Evolutionary conservation across 1,140 invertebrate genomes (phyloP).

Genomic region (Andricus grossulariae): DNA sequence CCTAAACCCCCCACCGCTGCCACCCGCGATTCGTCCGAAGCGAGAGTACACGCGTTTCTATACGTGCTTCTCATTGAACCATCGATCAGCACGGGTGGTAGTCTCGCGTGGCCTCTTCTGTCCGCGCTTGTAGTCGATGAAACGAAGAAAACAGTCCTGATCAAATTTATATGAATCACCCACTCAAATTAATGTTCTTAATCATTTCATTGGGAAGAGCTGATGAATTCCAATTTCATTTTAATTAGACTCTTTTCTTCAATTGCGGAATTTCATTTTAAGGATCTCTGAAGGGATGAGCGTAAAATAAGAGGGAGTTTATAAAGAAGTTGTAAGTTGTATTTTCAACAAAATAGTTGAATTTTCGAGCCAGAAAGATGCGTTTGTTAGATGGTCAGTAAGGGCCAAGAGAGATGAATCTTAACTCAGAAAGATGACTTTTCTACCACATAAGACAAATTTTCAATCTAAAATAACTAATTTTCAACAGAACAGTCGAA

Average conservation of each 20-base stretch:
- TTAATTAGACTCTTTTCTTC: neutral
- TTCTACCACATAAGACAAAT: no score
- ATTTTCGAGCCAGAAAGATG: no score
- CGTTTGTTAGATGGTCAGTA: no score
- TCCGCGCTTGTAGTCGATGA: conserved; percentile 21
- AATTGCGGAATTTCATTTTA: neutral
- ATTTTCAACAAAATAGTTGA: no score
- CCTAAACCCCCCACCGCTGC: conserved; percentile 38
- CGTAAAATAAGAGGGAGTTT: no score
- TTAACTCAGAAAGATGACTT: no score
- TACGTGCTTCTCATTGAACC: conserved; percentile 41
- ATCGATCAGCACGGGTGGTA: conserved; percentile 42
- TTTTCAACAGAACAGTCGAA: no score
- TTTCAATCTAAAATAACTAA: no score
- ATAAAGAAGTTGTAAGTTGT: no score
- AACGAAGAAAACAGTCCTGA: conserved; percentile 17
- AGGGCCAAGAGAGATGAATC: no score
- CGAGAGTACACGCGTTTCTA: conserved; percentile 48
- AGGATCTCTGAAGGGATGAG: no score
- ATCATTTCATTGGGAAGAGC: neutral
- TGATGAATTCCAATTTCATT: neutral
- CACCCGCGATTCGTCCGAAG: conserved; percentile 38
- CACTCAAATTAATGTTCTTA: neutral
- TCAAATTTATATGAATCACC: conserved; percentile 24
- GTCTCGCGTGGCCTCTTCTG: conserved; percentile 28